phyloP scores from a whole-genome alignment of 2,888 invertebrate genomes.

The Agonopterix arenella region DNA sequence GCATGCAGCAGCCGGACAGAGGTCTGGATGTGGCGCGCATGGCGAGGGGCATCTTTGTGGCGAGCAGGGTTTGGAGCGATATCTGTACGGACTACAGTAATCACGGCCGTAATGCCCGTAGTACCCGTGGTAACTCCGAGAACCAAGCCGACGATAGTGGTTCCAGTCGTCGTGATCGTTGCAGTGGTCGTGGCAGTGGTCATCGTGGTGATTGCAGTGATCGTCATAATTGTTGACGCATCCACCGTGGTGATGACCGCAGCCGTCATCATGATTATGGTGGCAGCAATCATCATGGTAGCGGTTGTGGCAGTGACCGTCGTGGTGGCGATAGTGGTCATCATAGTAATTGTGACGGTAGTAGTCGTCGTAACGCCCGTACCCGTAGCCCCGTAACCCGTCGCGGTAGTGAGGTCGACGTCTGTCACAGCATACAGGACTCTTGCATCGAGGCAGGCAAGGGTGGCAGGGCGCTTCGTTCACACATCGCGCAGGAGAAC shows the following conservation, averaged over 20 bases:
- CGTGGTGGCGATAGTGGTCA: background rate
- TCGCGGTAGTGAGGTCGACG: background rate
- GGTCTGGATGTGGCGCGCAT: background rate
- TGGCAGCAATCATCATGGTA: background rate
- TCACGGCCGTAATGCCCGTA: background rate
- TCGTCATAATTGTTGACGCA: background rate
- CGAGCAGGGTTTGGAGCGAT: constrained; percentile 10
- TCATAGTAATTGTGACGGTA: background rate
- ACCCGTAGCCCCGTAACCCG: no score
- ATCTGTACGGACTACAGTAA: constrained; percentile 18
- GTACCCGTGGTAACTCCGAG: background rate
- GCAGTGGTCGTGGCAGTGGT: background rate
- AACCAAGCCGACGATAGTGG: background rate
- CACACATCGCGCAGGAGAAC: constrained; percentile 7
- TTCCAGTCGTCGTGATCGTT: background rate
- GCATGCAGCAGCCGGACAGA: constrained; percentile 19
- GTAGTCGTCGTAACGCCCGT: no score
- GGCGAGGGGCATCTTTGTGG: constrained; percentile 1
- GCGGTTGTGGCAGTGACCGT: background rate
- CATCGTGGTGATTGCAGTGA: background rate
- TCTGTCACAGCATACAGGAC: constrained; percentile 31
- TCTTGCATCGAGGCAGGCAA: constrained; percentile 43
- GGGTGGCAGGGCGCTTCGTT: constrained; percentile 25
- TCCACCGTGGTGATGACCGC: no score
- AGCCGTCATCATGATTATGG: background rate